Evolutionary conservation across 2,797 vertebrate species (phyloP), one percentile per base, ranked within the genome.

Genomic region (Cephalopachus bancanus): DNA sequence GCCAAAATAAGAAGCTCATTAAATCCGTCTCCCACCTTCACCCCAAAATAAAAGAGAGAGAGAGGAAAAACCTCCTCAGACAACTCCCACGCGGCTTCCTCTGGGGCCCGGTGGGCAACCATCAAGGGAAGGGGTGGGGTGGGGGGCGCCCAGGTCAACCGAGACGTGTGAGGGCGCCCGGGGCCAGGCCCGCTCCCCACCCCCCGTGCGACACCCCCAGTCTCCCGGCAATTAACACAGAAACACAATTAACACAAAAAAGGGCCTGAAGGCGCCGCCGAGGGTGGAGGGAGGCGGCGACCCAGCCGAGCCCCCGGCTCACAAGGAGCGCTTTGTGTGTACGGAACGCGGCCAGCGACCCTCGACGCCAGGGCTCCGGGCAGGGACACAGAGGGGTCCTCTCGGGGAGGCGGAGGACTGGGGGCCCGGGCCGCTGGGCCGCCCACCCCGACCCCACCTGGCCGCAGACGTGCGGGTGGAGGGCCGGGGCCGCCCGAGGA

Each of bases 1-100:
- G 75, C 96, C 97, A 98, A 98, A 98, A 98, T 98, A 98, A 98
- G 97, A 96, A 96, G 89, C 93, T 96, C 94, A 97, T 98, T 97
- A 95, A 98, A 98, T 98, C 95, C 53, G 83, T 96, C 98, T 98
- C 97, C 97, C 94, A 98, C 98, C 97, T 98, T 98, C 97, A 96
- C 97, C 96, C 97, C 96, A 96, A 98, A 98, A 98, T 98, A 98
- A 98, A 94, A 94, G 95, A 87, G 49, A 37, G 37, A 76, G 89
- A 72, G 86, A 95, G 93, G 88, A 95, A 97, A 97, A 97, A 97
- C 93, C 76, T 97, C 84, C 84, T 93, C 60, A 93, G 94, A 95
- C 97, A 91, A 97, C 97, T 98, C 98, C 98, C 97, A 98, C 97
- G 94, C 96, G n/a, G 62, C 79, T 97, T 97, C 97, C 97, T 98